These are phyloP conservation scores for Hippocampus zosterae DNA, from an alignment of 2,113 vertebrate genomes.

Conservation along the genomic window DNA sequence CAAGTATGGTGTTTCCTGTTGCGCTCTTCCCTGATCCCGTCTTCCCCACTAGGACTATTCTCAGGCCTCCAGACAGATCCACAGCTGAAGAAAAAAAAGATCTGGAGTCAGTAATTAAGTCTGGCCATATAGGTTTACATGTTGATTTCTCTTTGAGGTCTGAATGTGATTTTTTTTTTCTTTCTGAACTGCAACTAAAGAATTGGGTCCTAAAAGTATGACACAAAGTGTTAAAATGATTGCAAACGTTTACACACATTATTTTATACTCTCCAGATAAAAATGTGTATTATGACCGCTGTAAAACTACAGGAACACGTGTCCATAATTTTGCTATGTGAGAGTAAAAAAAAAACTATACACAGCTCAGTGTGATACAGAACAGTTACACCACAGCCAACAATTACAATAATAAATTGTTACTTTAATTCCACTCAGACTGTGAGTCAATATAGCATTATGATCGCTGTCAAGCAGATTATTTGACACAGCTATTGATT, in stretches of 20 bases:
- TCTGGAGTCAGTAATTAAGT: background rate
- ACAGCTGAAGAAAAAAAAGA: conserved; percentile 33
- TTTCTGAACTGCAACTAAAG: background rate
- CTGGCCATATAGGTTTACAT: background rate
- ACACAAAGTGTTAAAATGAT: background rate
- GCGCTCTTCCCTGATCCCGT: conserved; percentile 72
- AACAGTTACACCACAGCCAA: no score
- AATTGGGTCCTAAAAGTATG: background rate
- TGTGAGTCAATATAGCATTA: background rate
- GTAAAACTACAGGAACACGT: background rate
- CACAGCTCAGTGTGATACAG: no score
- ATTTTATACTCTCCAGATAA: no score
- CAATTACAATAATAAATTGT: no score
- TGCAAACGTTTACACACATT: no score
- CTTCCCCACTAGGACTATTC: conserved; percentile 69
- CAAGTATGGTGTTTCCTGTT: conserved; percentile 70
- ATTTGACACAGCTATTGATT: background rate
- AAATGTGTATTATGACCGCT: background rate
- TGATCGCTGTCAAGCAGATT: background rate
- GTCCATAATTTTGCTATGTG: no score
- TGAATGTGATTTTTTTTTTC: background rate
- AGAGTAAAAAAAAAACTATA: no score
- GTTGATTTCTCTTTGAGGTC: background rate
- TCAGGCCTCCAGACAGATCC: conserved; percentile 51
- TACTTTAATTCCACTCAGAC: background rate